Base-by-base conservation (phyloP, 2,888 invertebrate genomes). In the Megamerina dolium region DNA sequence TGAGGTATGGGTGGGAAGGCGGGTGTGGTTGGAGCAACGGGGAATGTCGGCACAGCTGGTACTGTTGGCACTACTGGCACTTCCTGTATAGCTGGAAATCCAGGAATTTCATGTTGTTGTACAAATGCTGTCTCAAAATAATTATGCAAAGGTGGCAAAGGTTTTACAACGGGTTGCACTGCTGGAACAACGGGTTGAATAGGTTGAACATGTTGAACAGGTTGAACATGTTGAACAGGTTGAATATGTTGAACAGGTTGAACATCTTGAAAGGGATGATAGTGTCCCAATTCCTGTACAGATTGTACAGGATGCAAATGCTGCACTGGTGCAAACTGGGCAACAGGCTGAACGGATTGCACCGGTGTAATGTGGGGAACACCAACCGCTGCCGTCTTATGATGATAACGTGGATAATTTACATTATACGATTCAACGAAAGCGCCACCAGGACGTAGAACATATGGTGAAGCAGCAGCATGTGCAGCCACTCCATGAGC, bases 341-440 rank as follows among this genome's bases (percentile, higher is more conserved):
- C 49, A 46, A 51, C 46, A 42, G 53, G 45, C 41, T 52, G 52
- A 32, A 50, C 45, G 16, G 50, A 47, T 37, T 48, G 52, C 1
- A 51, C 43, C 8, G 53, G 52, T 12, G 49, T 44, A 14, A 50
- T 33, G 16, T 49, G 41, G n/a, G 46, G 52, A 5, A 48, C 23
- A 9, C 23, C 18, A 27, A 37, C 27, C 4, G 52, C 46, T 5
- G 57, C 39, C 2, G 62, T 55, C 32, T 58, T 56, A 5, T 63
- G 64, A 17, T 59, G 20, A 45, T 59, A 55, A n/a, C 61, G 64
- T 5, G 68, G 68, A 46, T 67, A 68, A 43, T 64, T 68, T 20
- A 64, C 66, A 46, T 59, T 67, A 46, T 65, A 67, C 0, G 68
- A 66, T 23, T 63, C 60, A 19, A 69, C 66, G 2, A 66, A 54